phyloP scores from a whole-genome alignment of 2,113 vertebrate genomes.

The Myrmecobius fasciatus region DNA sequence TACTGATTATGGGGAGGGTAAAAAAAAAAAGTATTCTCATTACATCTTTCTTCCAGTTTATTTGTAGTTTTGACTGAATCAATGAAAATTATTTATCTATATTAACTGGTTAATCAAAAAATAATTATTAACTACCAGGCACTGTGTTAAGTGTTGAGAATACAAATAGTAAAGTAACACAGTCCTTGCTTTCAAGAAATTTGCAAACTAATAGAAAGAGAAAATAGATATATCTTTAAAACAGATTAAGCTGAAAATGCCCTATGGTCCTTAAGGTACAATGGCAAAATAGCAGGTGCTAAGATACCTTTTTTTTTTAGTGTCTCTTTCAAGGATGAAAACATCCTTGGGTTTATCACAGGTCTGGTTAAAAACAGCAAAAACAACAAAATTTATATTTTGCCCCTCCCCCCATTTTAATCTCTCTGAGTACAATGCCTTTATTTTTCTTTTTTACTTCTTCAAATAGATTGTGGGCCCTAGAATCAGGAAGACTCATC shows the following conservation, averaged over 20 bases:
- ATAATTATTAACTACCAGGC: background rate
- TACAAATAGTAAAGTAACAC: background rate
- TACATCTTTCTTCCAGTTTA: background rate
- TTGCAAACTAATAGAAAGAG: background rate
- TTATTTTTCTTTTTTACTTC: background rate
- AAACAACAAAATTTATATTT: background rate
- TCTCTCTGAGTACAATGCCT: background rate
- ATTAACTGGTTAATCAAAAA: background rate
- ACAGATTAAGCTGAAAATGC: background rate
- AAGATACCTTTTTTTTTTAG: background rate
- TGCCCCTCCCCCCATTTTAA: background rate
- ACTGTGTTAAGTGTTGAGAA: background rate
- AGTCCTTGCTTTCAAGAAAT: background rate
- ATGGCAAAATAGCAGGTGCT: background rate
- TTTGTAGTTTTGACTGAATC: background rate
- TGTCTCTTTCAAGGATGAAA: background rate
- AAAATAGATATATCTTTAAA: background rate
- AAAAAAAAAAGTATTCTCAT: background rate
- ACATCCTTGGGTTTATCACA: background rate
- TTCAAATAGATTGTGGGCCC: no score
- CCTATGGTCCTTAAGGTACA: background rate
- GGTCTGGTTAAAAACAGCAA: background rate
- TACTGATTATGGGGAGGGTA: background rate
- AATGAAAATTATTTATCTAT: background rate
- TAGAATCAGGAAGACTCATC: no score